These are phyloP conservation scores for Parnassius glacialis DNA, from an alignment of 2,888 invertebrate genomes.

Conservation along the genomic window DNA sequence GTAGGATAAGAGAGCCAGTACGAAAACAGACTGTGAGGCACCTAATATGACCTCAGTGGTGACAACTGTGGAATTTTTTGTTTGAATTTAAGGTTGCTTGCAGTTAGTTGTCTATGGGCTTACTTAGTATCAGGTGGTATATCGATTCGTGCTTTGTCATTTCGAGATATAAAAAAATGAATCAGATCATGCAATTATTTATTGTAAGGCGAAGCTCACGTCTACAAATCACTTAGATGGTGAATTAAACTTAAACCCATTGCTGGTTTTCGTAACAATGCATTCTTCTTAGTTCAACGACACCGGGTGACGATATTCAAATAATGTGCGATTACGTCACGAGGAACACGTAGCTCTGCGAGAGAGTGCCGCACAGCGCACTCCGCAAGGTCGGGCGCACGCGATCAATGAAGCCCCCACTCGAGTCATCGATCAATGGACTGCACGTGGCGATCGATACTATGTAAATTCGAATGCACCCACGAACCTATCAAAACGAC, in stretches of 20 bases:
- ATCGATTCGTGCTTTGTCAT: neutral
- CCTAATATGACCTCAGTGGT: no score
- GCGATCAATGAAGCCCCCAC: slow-evolving; percentile 66
- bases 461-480: slow-evolving; percentile 42
- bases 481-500: slow-evolving; percentile 22
- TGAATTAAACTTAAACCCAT: slow-evolving; percentile 1
- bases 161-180: neutral
- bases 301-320: slow-evolving; percentile 46
- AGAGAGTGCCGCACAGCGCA: slow-evolving; percentile 45
- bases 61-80: no score
- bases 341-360: slow-evolving; percentile 31
- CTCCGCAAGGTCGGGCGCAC: slow-evolving; percentile 46
- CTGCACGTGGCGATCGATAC: slow-evolving; percentile 67
- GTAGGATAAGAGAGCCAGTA: no score
- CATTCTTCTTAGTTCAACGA: slow-evolving; percentile 50
- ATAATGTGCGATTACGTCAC: slow-evolving; percentile 58
- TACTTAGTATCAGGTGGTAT: no score
- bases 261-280: slow-evolving; percentile 41
- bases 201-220: neutral
- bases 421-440: slow-evolving; percentile 60
- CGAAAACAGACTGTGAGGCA: no score
- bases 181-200: neutral
- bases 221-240: neutral
- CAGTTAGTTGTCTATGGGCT: no score
- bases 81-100: no score